These are phyloP conservation scores for Hyaena hyaena DNA, from an alignment of 2,113 vertebrate species.

Conservation along the genomic window DNA sequence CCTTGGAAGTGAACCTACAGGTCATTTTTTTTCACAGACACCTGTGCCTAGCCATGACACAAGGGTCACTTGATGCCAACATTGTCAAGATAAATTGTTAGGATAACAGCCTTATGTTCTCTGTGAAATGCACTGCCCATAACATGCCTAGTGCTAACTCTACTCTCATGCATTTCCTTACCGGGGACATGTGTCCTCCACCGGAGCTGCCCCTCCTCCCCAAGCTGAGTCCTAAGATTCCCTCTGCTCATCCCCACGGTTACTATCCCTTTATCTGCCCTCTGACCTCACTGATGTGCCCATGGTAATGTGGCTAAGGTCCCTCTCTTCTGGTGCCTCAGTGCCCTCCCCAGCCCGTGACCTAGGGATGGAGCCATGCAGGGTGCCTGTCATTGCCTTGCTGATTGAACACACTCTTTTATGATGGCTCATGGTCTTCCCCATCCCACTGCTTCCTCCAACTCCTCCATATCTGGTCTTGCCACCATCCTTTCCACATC, in stretches of 20 bases:
- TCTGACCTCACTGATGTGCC: background rate
- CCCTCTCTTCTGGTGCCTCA: background rate
- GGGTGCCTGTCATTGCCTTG: background rate
- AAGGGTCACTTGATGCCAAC: background rate
- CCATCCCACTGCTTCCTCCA: background rate
- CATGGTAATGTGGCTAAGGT: background rate
- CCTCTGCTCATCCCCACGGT: background rate
- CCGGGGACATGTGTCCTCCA: background rate
- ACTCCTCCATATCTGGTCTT: background rate
- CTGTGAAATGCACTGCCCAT: background rate
- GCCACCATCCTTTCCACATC: background rate
- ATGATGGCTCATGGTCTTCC: background rate
- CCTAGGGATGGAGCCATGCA: no score
- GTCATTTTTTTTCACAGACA: background rate
- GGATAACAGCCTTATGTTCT: background rate
- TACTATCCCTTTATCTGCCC: background rate
- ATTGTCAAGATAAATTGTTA: no score
- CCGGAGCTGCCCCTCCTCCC: background rate
- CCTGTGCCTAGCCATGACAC: background rate
- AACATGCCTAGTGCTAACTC: accelerated
- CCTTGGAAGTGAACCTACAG: background rate
- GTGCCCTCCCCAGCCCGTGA: background rate
- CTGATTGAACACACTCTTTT: background rate
- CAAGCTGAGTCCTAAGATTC: background rate
- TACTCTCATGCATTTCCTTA: background rate